Conservation (phyloP, 2,113 vertebrate species). For the Festucalex cinctus region DNA sequence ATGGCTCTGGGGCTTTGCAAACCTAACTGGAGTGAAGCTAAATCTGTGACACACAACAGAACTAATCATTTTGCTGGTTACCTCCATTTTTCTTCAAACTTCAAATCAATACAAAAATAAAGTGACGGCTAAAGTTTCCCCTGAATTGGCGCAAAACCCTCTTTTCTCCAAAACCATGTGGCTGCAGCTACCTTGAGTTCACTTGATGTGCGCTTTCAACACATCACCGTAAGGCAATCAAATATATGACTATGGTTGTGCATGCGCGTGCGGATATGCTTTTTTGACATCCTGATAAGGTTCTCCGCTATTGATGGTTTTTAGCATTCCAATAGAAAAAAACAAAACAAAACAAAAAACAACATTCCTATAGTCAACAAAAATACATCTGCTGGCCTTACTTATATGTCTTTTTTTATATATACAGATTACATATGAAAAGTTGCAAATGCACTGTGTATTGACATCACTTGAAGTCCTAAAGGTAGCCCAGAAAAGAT, state of each 20-base stretch:
- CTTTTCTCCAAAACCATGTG: constrained; percentile 7
- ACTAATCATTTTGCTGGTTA: not conserved
- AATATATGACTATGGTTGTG: constrained; percentile 59
- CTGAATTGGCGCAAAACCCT: constrained; percentile 24
- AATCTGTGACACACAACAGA: not conserved
- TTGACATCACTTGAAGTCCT: constrained; percentile 42
- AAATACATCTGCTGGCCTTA: constrained; percentile 29
- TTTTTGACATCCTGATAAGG: constrained; percentile 13
- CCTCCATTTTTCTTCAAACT: not conserved
- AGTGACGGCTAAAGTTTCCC: constrained; percentile 17
- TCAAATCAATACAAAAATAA: constrained; percentile 29
- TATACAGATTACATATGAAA: constrained; percentile 2
- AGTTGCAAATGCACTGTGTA: constrained; percentile 15
- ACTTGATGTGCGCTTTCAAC: constrained; percentile 31
- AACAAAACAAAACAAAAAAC: constrained; percentile 12
- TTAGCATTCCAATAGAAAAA: constrained; percentile 11
- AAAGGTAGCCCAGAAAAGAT: constrained; percentile 22
- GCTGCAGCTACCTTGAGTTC: constrained; percentile 44
- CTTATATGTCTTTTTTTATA: not conserved
- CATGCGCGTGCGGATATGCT: constrained; percentile 45
- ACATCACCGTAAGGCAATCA: constrained; percentile 63
- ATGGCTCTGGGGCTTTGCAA: not conserved
- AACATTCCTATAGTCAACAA: constrained; percentile 3
- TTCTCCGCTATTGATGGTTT: constrained; percentile 11
- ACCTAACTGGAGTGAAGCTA: not conserved